Evolutionary conservation across 2,888 invertebrate genomes (phyloP), one percentile per base, ranked within the genome.

Genomic region (Oxyscelio sp.): DNA sequence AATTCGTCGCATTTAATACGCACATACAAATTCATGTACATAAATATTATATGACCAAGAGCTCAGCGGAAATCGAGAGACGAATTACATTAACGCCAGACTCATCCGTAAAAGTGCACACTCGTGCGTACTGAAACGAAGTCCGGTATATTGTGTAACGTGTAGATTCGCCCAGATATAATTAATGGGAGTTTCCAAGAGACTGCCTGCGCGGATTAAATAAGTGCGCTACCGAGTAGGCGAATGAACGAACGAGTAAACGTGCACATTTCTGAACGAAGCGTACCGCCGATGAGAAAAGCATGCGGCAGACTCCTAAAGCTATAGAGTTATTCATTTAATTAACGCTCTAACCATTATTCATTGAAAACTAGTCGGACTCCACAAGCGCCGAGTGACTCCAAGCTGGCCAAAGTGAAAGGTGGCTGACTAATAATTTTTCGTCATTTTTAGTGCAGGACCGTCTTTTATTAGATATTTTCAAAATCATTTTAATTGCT

Each of bases 301-400:
- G 82, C 75, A 75, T 73, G 78, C 63, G 68, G 80, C 80, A 75
- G 56, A 74, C 70, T 78, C 78, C 63, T 66, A 78, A 82, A 45
- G 75, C 56, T 80, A 79, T 71, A 74, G 68, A 85, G 83, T 87
- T 87, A 83, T 87, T 87, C 83, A 87, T 87, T 87, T 87, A 85
- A 87, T 87, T 87, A 87, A 87, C 78, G 83, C 83, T 79, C 74
- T 71, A 54, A 71, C 34, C 84, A 79, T 83, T 87, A 85, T 85
- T 87, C 84, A 87, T 84, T 85, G 83, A 85, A 84, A 73, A 79
- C 75, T 65, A 59, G 70, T 77, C 63, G 78, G 45, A 81, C 56
- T 70, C 77, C 74, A 75, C 74, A 45, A 84, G 56, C 65, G 61
- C 15, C 52, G 65, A 66, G 54, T 59, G 83, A 77, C 77, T 77